Evolutionary conservation across 2,888 invertebrate species (phyloP).

Genomic region (Cataglyphis albicans): DNA sequence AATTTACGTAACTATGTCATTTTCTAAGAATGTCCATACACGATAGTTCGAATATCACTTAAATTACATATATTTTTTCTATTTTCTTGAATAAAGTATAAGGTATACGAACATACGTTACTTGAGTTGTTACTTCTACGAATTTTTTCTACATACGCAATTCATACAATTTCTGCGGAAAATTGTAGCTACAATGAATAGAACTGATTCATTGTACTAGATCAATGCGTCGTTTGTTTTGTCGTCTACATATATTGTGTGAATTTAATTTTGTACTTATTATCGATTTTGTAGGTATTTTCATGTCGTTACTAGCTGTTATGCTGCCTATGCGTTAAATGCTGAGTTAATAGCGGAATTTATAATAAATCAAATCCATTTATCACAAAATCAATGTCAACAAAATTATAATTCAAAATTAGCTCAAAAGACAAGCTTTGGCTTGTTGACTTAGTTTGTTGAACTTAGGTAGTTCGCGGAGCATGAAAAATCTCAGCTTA

Average conservation of each 20-base stretch:
- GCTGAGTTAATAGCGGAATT: not conserved
- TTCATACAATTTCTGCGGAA: conserved; percentile 20
- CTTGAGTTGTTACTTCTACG: conserved; percentile 15
- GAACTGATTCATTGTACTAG: conserved; percentile 32
- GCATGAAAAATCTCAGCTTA: not conserved
- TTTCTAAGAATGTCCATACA: conserved; percentile 23
- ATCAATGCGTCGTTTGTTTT: conserved; percentile 30
- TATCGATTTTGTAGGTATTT: conserved; percentile 28
- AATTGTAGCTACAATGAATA: conserved; percentile 18
- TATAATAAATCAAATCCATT: not conserved
- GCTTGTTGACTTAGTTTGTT: not conserved
- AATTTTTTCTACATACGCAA: conserved; percentile 30
- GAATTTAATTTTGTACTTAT: conserved; percentile 41
- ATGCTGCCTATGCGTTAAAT: not conserved
- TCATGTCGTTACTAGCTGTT: not conserved
- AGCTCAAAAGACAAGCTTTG: not conserved
- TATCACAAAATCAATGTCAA: not conserved
- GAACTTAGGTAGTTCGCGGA: not conserved
- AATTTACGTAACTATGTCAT: conserved; percentile 20
- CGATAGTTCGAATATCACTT: not conserved
- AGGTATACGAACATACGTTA: conserved; percentile 5
- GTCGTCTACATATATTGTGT: conserved; percentile 15
- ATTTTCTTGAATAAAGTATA: not conserved
- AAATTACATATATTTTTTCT: conserved; percentile 13
- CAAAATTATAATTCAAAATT: not conserved